These are phyloP conservation scores for Drosophila pegasa DNA, from an alignment of 2,888 invertebrate species.

Conservation along the genomic window DNA sequence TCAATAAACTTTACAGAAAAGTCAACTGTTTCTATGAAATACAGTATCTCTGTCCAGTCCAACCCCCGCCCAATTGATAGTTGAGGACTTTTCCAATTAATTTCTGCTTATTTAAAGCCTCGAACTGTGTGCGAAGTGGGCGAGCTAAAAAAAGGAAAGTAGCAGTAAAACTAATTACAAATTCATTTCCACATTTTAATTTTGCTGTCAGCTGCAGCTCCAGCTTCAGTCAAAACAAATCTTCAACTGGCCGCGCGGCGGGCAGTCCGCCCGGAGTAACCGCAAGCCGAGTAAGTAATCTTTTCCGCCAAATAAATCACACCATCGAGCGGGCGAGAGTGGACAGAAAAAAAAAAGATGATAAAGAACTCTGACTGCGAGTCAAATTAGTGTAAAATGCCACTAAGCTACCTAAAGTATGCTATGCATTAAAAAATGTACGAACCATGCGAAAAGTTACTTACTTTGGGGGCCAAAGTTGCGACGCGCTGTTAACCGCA, in stretches of 20 bases:
- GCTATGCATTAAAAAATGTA: constrained; percentile 69
- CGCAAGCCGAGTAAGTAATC: constrained; percentile 79
- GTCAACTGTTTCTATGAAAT: background rate
- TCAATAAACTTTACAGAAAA: background rate
- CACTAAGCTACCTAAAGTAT: constrained; percentile 78
- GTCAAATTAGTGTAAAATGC: constrained; percentile 82
- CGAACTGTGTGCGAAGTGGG: constrained; percentile 44
- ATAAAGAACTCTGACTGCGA: constrained; percentile 50
- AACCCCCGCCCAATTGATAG: constrained; percentile 10
- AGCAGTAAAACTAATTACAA: constrained; percentile 83
- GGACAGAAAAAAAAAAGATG: constrained; percentile 9
- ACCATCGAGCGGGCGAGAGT: constrained; percentile 68
- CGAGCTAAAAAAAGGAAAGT: constrained; percentile 46
- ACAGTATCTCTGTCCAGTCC: background rate
- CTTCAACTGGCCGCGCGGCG: constrained; percentile 17
- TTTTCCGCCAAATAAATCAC: constrained; percentile 84
- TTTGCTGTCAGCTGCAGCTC: constrained; percentile 78
- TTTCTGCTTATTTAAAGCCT: constrained; percentile 62
- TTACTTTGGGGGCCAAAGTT: constrained; percentile 65
- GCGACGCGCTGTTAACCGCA: constrained; percentile 79
- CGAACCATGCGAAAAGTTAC: constrained; percentile 76
- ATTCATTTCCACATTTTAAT: constrained; percentile 83
- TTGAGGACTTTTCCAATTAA: constrained; percentile 78
- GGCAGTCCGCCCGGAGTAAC: constrained; percentile 34
- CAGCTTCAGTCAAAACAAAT: constrained; percentile 50